Percentiles rank a stretch among this genome's conserved stretches.
These are phyloP conservation scores for Orthonyx spaldingii DNA, from an alignment of 2,113 vertebrate species.

Conservation along the genomic window DNA sequence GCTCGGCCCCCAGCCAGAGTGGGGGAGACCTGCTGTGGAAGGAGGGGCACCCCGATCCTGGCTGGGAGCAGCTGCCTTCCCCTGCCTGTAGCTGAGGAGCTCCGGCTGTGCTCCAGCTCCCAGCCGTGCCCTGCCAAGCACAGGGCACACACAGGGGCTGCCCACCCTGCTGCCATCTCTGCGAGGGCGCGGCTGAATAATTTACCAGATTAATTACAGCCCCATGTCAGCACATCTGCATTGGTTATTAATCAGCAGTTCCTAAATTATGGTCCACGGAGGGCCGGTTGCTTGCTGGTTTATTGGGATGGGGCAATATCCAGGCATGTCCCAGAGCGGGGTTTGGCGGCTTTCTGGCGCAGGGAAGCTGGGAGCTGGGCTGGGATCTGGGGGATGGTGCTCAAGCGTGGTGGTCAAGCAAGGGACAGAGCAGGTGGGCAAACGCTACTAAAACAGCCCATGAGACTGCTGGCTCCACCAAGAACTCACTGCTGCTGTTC, in stretches of 20 bases:
- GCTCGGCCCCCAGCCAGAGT: fast-evolving
- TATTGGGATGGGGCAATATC: not conserved
- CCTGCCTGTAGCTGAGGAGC: not conserved
- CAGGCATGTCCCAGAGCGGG: fast-evolving
- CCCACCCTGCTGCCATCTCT: not conserved
- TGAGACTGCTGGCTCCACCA: not conserved
- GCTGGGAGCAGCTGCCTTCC: fast-evolving
- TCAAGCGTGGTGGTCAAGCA: fast-evolving
- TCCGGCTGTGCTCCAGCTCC: not conserved
- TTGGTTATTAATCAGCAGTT: constrained; percentile 2
- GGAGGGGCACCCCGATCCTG: fast-evolving
- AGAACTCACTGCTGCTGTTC: not conserved
- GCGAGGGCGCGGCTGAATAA: not conserved
- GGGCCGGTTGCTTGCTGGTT: not conserved
- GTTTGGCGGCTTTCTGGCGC: fast-evolving
- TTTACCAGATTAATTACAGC: not conserved
- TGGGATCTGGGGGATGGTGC: not conserved
- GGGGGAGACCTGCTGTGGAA: not conserved
- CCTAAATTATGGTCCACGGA: not conserved
- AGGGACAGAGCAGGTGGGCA: not conserved
- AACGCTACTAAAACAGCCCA: not conserved
- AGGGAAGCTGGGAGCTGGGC: fast-evolving
- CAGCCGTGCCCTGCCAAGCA: fast-evolving
- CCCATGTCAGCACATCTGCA: not conserved
- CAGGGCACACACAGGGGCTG: not conserved